Percentiles rank a stretch among this genome's conserved stretches.
Evolutionary conservation across 2,113 vertebrate genomes (phyloP).

Genomic region (Catagonus wagneri): DNA sequence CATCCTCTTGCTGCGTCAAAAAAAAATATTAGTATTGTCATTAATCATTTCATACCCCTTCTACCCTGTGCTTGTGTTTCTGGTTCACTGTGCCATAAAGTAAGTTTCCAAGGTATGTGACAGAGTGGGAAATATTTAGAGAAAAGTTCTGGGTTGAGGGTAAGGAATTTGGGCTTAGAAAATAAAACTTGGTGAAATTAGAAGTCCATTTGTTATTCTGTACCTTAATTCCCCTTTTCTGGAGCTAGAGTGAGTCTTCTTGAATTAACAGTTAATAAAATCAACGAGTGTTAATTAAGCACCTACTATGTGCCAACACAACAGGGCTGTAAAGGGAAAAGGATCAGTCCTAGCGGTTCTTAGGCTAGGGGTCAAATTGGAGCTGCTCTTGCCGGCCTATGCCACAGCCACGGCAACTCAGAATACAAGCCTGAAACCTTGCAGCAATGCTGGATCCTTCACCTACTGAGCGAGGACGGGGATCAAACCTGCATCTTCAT

Average conservation of each 20-base stretch:
- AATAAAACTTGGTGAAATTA: constrained; percentile 13
- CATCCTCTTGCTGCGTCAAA: neutral
- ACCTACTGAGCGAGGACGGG: too few relatives aligned
- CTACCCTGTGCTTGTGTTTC: constrained; percentile 12
- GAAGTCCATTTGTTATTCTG: neutral
- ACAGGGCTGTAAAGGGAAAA: neutral
- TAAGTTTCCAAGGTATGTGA: constrained; percentile 10
- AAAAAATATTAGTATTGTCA: neutral
- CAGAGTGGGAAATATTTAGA: neutral
- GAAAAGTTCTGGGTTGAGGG: neutral
- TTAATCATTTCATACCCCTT: neutral
- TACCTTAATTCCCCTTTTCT: constrained; percentile 10
- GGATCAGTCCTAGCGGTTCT: neutral
- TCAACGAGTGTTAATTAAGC: neutral
- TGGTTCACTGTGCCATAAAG: neutral
- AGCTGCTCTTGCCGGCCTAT: too few relatives aligned
- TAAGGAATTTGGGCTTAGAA: constrained; percentile 50
- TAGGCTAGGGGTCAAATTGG: neutral
- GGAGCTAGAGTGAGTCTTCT: constrained; percentile 5
- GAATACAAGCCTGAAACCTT: too few relatives aligned
- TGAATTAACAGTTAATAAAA: constrained; percentile 20
- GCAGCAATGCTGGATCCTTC: too few relatives aligned
- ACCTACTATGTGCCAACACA: neutral
- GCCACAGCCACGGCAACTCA: too few relatives aligned
- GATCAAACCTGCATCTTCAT: too few relatives aligned